Evolutionary conservation across 2,888 invertebrate genomes (phyloP), one percentile per base, ranked within the genome.

Genomic region (Nycteola revayana): DNA sequence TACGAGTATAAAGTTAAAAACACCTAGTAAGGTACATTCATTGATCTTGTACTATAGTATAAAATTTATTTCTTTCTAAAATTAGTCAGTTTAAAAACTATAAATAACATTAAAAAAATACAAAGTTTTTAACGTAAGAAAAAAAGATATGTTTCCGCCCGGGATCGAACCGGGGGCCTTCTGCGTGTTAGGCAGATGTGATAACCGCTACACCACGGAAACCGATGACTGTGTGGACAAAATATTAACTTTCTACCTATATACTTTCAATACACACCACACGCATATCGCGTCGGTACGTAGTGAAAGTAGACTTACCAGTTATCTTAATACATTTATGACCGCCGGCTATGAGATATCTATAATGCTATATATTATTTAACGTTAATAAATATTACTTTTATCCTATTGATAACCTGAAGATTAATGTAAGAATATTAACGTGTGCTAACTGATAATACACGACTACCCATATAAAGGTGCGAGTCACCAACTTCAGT

Each of bases 131-230:
- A n/a, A n/a, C n/a, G n/a, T n/a, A n/a, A n/a, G n/a, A 6, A 43
- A 66, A 65, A 68, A 66, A 56, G 1, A 10, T 60, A 67, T 93
- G 93, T 93, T 94, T 93, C 92, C 93, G 94, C 94, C 93, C 93
- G 93, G 94, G 94, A 93, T 94, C 93, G 94, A 94, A 94, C 94
- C 93, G 93, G 94, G 93, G 94, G 92, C 94, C 94, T 94, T 94
- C 94, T 93, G 94, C 94, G 94, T 94, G 94, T 94, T 94, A 94
- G 93, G 94, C 94, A 93, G 94, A 94, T 94, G 93, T 93, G 93
- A 94, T 94, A 94, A 94, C 94, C 94, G 93, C 94, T 94, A 94
- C 94, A 94, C 93, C 93, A 94, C 93, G 93, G 92, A 93, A 93
- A 93, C 93, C 31, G 18, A 18, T 18, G 18, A 5, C n/a, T 21